A percentile compares a stretch with the other conserved stretches of the same genome.
phyloP scores from a whole-genome alignment of 2,797 vertebrate genomes.

The Chaetophractus vellerosus region DNA sequence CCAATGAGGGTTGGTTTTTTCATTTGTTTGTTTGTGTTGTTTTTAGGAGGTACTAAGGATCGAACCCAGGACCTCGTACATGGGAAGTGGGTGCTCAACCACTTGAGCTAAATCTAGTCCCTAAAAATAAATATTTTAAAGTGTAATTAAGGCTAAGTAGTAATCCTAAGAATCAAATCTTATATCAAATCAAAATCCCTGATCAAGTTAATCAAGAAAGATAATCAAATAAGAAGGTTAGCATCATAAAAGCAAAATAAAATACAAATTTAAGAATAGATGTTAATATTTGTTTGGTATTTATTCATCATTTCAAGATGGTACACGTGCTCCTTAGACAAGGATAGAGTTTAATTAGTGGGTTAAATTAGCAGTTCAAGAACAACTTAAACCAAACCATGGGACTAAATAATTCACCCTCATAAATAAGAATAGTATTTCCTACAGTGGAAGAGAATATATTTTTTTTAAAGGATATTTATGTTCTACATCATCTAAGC shows the following conservation, averaged over 20 bases:
- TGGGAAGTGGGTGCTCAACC: too few species aligned
- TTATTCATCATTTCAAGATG: conserved; percentile 35
- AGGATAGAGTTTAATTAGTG: not conserved
- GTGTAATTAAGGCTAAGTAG: not conserved
- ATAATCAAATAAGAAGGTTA: conserved; percentile 12
- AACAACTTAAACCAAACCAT: not conserved
- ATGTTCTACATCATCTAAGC: not conserved
- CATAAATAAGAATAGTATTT: conserved; percentile 20
- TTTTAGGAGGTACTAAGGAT: too few species aligned
- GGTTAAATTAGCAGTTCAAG: not conserved
- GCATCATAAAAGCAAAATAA: conserved; percentile 60
- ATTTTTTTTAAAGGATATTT: not conserved
- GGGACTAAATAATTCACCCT: not conserved
- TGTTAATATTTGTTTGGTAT: conserved; percentile 13
- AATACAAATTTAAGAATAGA: conserved; percentile 11
- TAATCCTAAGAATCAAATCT: not conserved
- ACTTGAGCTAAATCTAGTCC: too few species aligned
- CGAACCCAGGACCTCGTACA: too few species aligned
- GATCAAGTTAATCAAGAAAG: conserved; percentile 22
- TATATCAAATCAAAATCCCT: not conserved
- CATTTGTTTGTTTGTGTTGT: too few species aligned
- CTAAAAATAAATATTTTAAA: conserved; percentile 30
- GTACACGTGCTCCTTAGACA: not conserved
- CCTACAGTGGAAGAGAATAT: not conserved
- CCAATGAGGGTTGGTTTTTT: too few species aligned